Base-by-base conservation (phyloP, 2,888 invertebrate species). In the Ditylenchus weischeri region DNA sequence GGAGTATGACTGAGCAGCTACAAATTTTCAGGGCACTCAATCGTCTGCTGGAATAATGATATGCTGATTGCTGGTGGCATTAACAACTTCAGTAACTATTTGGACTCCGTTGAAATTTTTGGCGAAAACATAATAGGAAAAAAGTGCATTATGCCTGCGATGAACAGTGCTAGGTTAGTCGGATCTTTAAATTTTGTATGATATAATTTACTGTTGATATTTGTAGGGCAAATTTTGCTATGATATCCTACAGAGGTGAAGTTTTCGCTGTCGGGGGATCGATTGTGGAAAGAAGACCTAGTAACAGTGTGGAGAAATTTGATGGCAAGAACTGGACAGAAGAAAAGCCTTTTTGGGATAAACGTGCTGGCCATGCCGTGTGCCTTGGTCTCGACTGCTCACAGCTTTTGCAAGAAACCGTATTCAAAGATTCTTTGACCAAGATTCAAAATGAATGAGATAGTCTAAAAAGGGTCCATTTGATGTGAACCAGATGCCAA, bases 281-380 rank as follows among this genome's bases (percentile, higher is more conserved):
- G 1, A 47, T 3, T 1, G 10, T 7, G 47, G 23, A n/a, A 10
- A 47, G 21, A 21, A 59, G 19, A 1, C 36, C 38, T 1, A 0
- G 3, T 0, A 36, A 29, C 48, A 47, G 19, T 8, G 62, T 62
- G 48, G 62, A 62, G 48, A 38, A 48, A n/a, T 62, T 62, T 48
- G 62, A 62, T 48, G 62, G 43, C n/a, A 62, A 36, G 7, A 38
- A 13, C 47, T 62, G 62, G 62, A 54, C 29, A 15, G 13, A 70
- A 43, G 43, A 43, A 8, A 3, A 43, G 43, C 43, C 43, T 43
- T 43, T 43, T 43, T 43, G 43, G 43, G 43, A 43, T 15, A 43
- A 15, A 8, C 43, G 43, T 8, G 11, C 43, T 43, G 43, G 43
- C 1, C 43, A 43, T 43, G 43, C 43, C 15, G 15, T 43, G 1